A percentile compares a stretch with the other conserved stretches of the same genome.
These are phyloP conservation scores for Myrmecobius fasciatus DNA, from an alignment of 2,113 vertebrate genomes.

Conservation along the genomic window DNA sequence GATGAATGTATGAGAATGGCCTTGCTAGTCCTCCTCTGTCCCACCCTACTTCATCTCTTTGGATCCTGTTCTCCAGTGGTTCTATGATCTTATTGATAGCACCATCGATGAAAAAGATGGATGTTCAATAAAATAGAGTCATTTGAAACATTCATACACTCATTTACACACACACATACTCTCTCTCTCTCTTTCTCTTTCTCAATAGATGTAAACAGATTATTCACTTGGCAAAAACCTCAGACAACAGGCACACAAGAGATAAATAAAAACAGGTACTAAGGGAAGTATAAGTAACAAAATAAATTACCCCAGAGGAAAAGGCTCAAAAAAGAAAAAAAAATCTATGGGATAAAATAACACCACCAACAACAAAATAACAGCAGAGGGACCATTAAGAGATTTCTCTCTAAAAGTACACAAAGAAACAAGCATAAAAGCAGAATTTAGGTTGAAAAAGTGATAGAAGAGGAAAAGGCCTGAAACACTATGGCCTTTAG, in stretches of 20 bases:
- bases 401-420: background rate
- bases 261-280: background rate
- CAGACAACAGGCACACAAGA: background rate
- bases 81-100: background rate
- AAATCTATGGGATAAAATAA: background rate
- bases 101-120: background rate
- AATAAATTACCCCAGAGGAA: background rate
- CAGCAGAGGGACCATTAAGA: background rate
- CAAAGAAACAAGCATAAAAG: background rate
- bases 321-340: background rate
- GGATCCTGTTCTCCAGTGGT: background rate
- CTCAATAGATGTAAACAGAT: background rate
- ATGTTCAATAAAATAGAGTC: background rate
- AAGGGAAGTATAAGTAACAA: background rate
- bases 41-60: background rate
- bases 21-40: background rate
- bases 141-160: background rate
- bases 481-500: background rate
- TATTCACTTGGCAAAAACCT: background rate
- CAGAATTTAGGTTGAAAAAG: background rate
- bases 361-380: background rate
- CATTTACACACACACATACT: background rate
- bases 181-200: too few relatives aligned
- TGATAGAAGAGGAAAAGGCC: background rate
- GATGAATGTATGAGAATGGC: background rate